A percentile compares a stretch with the other conserved stretches of the same genome.
phyloP scores from a whole-genome alignment of 1,140 invertebrate genomes.

The Aphaenogaster ashmeadi region DNA sequence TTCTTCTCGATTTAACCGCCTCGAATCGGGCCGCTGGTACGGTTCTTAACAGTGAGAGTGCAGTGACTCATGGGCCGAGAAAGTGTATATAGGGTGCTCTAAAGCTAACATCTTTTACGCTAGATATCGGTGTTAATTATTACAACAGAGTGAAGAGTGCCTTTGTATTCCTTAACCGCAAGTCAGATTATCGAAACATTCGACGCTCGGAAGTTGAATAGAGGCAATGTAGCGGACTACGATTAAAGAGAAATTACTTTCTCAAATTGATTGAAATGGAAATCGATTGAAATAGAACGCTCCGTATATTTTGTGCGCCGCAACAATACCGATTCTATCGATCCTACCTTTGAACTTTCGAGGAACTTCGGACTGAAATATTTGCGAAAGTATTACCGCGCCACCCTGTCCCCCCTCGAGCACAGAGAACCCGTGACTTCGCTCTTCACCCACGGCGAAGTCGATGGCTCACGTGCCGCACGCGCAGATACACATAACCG shows the following conservation, averaged over 20 bases:
- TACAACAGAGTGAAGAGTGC: neutral
- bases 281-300: neutral
- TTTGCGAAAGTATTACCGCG: neutral
- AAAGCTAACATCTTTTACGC: neutral
- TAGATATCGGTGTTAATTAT: constrained; percentile 10
- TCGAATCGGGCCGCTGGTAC: constrained; percentile 8
- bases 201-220: neutral
- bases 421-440: constrained; percentile 8
- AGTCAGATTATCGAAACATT: neutral
- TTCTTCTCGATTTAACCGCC: constrained; percentile 39
- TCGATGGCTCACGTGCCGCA: constrained; percentile 53
- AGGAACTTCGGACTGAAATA: neutral
- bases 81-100: constrained; percentile 3
- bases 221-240: neutral
- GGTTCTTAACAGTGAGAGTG: constrained; percentile 42
- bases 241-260: constrained; percentile 13
- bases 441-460: constrained; percentile 33
- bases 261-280: constrained; percentile 1
- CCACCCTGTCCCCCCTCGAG: neutral
- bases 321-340: constrained; percentile 12
- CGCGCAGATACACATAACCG: constrained; percentile 42
- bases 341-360: constrained; percentile 27
- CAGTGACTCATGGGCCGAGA: constrained; percentile 26
- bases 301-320: neutral
- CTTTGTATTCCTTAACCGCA: neutral